Conservation (phyloP, 1,140 invertebrate species). For the Adelges cooleyi region DNA sequence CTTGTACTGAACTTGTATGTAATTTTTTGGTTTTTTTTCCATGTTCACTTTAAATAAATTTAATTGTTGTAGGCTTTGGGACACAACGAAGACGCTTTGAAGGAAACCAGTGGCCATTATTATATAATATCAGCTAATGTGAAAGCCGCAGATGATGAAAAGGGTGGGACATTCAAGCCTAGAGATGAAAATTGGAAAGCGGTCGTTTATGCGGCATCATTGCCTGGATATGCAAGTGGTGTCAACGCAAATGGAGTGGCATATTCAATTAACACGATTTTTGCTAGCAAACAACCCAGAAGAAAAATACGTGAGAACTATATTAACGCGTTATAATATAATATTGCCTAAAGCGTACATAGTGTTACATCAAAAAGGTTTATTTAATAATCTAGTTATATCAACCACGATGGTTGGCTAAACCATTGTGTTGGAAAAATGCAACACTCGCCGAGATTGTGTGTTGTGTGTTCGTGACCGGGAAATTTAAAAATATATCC, state of each 20-base stretch:
- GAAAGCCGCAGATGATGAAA: background rate
- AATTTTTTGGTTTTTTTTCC: no score
- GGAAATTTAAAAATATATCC: no score
- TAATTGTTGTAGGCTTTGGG: constrained; percentile 41
- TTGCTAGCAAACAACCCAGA: constrained; percentile 38
- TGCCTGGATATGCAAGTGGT: background rate
- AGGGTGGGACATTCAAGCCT: background rate
- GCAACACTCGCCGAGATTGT: no score
- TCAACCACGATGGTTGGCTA: no score
- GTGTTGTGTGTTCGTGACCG: no score
- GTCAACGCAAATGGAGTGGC: background rate
- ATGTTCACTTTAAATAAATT: no score
- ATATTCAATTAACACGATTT: background rate
- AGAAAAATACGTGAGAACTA: background rate
- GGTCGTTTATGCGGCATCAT: background rate
- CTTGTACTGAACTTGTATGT: no score
- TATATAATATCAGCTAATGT: background rate
- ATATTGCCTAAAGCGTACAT: background rate
- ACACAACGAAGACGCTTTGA: background rate
- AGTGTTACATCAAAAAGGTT: no score
- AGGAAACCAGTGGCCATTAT: background rate
- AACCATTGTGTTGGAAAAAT: no score
- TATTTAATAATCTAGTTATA: no score
- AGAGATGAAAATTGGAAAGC: constrained; percentile 7
- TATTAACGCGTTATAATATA: no score